Conservation (phyloP, 2,113 vertebrate species). For the Erpornis zantholeuca region DNA sequence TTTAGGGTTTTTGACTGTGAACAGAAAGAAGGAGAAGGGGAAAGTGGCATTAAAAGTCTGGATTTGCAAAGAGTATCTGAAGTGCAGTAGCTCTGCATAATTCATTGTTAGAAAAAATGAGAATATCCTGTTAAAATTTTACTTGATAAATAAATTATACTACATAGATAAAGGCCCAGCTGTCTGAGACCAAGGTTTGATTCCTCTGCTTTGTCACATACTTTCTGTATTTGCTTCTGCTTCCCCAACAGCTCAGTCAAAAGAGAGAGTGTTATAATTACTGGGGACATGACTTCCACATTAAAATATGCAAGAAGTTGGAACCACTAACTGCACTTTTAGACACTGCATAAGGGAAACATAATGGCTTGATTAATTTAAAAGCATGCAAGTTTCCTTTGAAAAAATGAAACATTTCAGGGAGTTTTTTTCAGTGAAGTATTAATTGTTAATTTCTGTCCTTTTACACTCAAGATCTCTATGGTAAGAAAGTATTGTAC, state of each 20-base stretch:
- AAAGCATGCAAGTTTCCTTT: neutral
- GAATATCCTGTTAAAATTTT: neutral
- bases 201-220: neutral
- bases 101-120: neutral
- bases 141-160: neutral
- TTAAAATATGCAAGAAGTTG: neutral
- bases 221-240: neutral
- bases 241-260: neutral
- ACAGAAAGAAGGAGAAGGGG: constrained; percentile 21
- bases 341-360: neutral
- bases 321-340: neutral
- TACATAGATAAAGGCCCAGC: neutral
- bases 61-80: constrained; percentile 5
- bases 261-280: neutral
- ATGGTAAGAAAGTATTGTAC: neutral
- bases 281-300: neutral
- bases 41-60: neutral
- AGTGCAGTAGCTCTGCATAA: neutral
- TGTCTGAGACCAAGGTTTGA: neutral
- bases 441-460: neutral
- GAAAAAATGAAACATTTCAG: neutral
- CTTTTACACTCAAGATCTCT: neutral
- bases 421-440: neutral
- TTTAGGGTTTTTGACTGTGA: constrained; percentile 88
- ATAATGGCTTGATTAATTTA: neutral